A percentile compares a stretch with the other conserved stretches of the same genome.
These are phyloP conservation scores for Meteorus colon DNA, from an alignment of 2,888 invertebrate species.

Conservation along the genomic window DNA sequence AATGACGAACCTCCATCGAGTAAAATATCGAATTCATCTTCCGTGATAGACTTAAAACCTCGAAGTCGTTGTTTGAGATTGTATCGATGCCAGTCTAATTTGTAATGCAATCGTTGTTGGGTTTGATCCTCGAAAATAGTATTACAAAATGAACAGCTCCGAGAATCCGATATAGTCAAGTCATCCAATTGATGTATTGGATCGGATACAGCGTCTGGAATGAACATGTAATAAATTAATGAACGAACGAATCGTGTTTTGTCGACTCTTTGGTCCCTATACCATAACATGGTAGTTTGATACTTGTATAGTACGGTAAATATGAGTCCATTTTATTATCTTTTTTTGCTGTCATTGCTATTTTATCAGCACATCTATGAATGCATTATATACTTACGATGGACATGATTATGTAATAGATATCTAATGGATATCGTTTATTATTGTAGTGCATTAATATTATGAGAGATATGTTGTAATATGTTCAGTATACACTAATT, in stretches of 20 bases:
- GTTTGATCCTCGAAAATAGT: constrained; percentile 76
- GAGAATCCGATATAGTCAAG: constrained; percentile 71
- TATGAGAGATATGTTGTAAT: too few species aligned
- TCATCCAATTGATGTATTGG: constrained; percentile 64
- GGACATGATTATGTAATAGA: too few species aligned
- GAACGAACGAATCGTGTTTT: not conserved
- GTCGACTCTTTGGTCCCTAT: not conserved
- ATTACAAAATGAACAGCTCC: constrained; percentile 76
- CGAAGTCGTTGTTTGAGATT: constrained; percentile 84
- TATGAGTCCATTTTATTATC: too few species aligned
- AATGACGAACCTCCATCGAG: constrained; percentile 68
- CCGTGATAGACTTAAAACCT: constrained; percentile 75
- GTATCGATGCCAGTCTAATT: constrained; percentile 89
- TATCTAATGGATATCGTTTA: too few species aligned
- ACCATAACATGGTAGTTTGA: too few species aligned
- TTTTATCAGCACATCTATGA: too few species aligned
- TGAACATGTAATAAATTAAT: constrained; percentile 29
- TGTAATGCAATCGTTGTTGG: constrained; percentile 85
- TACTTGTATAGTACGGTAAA: too few species aligned
- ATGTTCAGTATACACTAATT: not conserved
- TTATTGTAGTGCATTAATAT: too few species aligned
- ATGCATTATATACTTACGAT: too few species aligned
- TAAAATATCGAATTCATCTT: constrained; percentile 76
- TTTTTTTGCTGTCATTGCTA: too few species aligned
- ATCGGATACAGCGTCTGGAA: constrained; percentile 60